These are phyloP conservation scores for Ariopsis seemanni DNA, from an alignment of 2,113 vertebrate genomes.

Conservation along the genomic window DNA sequence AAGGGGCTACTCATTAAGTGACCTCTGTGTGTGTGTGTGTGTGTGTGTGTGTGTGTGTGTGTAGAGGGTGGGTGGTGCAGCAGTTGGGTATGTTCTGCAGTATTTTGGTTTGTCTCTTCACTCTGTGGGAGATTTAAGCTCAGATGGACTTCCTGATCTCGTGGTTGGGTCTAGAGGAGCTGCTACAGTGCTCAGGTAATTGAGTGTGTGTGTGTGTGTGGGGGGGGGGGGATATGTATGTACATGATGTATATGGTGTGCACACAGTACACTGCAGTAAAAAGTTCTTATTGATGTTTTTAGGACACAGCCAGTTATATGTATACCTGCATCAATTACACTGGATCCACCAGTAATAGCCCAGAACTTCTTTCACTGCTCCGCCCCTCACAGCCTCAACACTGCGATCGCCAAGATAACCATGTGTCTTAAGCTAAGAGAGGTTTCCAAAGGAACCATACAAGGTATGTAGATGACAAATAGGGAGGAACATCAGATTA, in stretches of 20 bases:
- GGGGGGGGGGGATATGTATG: not conserved
- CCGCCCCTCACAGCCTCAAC: not conserved
- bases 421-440: slow-evolving; percentile 42
- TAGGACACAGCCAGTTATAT: slow-evolving; percentile 57
- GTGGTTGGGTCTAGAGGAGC: slow-evolving; percentile 54
- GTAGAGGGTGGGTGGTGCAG: slow-evolving; percentile 51
- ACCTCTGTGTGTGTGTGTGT: not conserved
- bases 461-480: slow-evolving; percentile 28
- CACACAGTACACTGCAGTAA: not conserved
- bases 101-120: slow-evolving; percentile 56
- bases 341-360: slow-evolving; percentile 48
- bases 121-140: slow-evolving; percentile 55
- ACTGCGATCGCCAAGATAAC: slow-evolving; percentile 27
- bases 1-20: not conserved
- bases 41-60: not conserved
- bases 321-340: slow-evolving; percentile 28
- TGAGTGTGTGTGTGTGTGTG: not conserved
- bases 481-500: not conserved
- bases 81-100: slow-evolving; percentile 10
- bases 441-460: slow-evolving; percentile 45
- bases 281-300: not conserved
- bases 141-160: slow-evolving; percentile 55
- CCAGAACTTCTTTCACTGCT: slow-evolving; percentile 55
- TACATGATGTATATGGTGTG: not conserved
- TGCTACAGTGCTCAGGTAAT: slow-evolving; percentile 52